phyloP scores from a whole-genome alignment of 2,113 vertebrate species.

The Solenodon paradoxus region DNA sequence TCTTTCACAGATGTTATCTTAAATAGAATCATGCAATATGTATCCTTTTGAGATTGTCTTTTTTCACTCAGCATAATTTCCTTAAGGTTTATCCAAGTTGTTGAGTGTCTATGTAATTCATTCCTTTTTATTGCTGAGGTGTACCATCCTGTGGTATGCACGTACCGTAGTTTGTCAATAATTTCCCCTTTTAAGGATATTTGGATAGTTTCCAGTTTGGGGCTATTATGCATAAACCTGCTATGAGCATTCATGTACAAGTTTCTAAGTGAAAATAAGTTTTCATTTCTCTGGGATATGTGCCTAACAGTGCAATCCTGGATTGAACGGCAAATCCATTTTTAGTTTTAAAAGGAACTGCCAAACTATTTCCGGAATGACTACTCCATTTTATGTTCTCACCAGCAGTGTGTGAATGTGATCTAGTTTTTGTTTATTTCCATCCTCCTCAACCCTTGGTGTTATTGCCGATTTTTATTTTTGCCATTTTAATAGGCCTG shows the following conservation, averaged over 20 bases:
- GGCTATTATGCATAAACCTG: constrained; percentile 18
- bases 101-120: neutral
- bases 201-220: constrained; percentile 18
- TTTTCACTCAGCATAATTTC: constrained; percentile 7
- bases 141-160: neutral
- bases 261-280: neutral
- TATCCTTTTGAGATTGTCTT: neutral
- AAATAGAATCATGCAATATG: neutral
- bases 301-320: neutral
- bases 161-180: neutral
- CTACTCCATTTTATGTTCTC: neutral
- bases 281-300: constrained; percentile 27
- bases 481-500: neutral
- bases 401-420: neutral
- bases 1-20: neutral
- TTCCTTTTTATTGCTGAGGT: constrained; percentile 35
- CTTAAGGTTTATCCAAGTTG: neutral
- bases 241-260: neutral
- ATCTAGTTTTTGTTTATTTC: neutral
- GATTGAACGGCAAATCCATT: neutral
- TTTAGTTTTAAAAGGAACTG: constrained; percentile 12
- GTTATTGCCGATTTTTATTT: neutral
- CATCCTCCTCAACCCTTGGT: neutral
- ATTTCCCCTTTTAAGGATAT: neutral
- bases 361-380: neutral